These are phyloP conservation scores for Herminia tarsipennalis DNA, from an alignment of 2,888 invertebrate genomes.

Conservation along the genomic window DNA sequence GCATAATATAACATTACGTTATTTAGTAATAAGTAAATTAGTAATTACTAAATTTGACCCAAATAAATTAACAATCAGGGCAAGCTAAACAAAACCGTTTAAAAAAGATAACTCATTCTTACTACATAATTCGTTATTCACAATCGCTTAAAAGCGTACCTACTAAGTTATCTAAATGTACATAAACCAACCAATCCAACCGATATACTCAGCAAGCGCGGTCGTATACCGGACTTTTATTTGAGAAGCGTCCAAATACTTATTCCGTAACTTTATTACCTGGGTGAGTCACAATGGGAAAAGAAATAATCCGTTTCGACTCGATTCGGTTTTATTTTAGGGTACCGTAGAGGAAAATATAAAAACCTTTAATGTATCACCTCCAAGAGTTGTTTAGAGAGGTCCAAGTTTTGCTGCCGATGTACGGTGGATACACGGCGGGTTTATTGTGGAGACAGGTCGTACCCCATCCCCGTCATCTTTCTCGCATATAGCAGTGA, in stretches of 20 bases:
- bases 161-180: background rate
- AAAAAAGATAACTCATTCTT: no score
- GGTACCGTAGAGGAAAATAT: background rate
- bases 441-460: background rate
- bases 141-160: no score
- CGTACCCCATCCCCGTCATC: background rate
- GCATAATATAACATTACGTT: no score
- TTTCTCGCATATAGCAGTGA: background rate
- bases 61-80: no score
- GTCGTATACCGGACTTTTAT: conserved; percentile 13
- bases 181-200: background rate
- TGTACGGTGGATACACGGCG: no score
- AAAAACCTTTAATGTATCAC: background rate
- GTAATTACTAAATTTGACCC: no score
- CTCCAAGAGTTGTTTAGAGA: background rate
- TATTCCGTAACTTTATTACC: conserved; percentile 30
- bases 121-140: no score
- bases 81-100: no score
- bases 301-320: conserved; percentile 22
- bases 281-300: conserved; percentile 22
- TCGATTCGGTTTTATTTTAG: conserved; percentile 13
- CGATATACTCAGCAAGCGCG: background rate
- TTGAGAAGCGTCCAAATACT: conserved; percentile 14
- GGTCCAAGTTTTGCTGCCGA: background rate
- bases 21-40: no score